Conservation (phyloP, 1,140 invertebrate genomes). For the Pentalonia nigronervosa region DNA sequence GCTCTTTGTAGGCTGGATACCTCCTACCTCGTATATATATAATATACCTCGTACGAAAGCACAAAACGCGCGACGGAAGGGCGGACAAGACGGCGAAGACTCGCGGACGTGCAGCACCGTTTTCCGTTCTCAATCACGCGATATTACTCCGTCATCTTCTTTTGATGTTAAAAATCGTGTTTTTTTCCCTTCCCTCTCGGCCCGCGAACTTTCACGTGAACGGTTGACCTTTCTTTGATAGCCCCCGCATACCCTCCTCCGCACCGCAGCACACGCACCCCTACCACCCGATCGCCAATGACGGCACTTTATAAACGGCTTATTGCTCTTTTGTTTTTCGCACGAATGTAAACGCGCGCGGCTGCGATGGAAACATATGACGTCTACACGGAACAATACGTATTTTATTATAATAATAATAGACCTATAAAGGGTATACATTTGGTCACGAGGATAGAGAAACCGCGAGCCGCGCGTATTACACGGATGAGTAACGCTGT, state of each 20-base stretch:
- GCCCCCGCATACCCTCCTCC: neutral
- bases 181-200: neutral
- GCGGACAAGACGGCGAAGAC: neutral
- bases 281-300: neutral
- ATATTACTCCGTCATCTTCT: neutral
- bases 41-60: too few relatives aligned
- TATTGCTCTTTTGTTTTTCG: neutral
- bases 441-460: neutral
- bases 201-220: neutral
- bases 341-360: neutral
- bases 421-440: neutral
- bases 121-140: neutral
- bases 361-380: neutral
- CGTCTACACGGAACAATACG: neutral
- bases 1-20: neutral
- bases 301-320: neutral
- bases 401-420: neutral
- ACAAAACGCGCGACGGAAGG: neutral
- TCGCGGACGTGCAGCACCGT: neutral
- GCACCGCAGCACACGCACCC: too few relatives aligned
- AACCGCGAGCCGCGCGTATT: neutral
- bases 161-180: neutral
- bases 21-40: too few relatives aligned
- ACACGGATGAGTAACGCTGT: neutral
- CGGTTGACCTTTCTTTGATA: neutral